These are phyloP conservation scores for Helicolenus hilgendorfi DNA, from an alignment of 2,797 vertebrate genomes.

Conservation along the genomic window DNA sequence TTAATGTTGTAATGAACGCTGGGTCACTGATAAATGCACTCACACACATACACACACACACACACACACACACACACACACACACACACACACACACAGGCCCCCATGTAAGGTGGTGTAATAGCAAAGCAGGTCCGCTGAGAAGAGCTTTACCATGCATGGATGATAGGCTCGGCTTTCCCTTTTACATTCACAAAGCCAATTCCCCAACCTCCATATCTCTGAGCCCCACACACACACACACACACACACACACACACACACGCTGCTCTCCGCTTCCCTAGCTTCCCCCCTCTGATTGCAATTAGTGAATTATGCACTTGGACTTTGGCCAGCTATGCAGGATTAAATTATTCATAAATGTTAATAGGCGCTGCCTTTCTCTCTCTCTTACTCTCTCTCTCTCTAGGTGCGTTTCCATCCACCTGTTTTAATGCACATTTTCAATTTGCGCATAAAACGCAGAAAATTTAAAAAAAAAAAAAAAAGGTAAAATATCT, in stretches of 20 bases:
- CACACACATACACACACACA: not conserved
- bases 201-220: conserved; percentile 61
- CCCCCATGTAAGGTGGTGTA: conserved; percentile 44
- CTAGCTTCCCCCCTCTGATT: conserved; percentile 81
- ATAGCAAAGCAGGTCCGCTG: conserved; percentile 57
- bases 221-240: conserved; percentile 39
- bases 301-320: conserved; percentile 89
- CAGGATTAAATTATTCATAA: conserved; percentile 89
- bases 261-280: conserved; percentile 47
- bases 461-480: not conserved
- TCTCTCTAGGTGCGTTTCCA: not conserved
- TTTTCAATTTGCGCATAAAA: not conserved
- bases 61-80: not conserved
- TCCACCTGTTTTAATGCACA: not conserved
- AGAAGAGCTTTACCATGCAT: conserved; percentile 69
- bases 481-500: not conserved
- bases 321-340: conserved; percentile 87
- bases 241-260: conserved; percentile 16
- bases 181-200: conserved; percentile 66
- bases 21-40: conserved; percentile 11
- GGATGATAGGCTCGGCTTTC: conserved; percentile 55
- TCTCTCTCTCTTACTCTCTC: conserved; percentile 7
- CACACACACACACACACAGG: not conserved
- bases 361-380: conserved; percentile 82
- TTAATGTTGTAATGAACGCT: conserved; percentile 20